Conservation (phyloP, 1,140 invertebrate species). For the Scaptomyza pallida region DNA sequence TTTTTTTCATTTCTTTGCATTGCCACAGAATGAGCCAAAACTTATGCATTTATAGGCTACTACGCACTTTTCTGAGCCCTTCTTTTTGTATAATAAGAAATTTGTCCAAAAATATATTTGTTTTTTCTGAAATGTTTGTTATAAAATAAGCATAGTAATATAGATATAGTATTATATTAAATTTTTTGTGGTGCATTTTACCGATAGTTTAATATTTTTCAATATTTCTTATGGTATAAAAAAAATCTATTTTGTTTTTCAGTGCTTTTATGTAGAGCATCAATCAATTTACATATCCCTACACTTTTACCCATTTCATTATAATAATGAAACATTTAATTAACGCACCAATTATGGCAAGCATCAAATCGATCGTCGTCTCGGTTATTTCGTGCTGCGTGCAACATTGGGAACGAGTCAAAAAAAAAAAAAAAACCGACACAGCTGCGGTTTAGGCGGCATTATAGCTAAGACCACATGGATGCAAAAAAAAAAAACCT, state of each 20-base stretch:
- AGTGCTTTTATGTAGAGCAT: slow-evolving; percentile 3
- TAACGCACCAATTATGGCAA: slow-evolving; percentile 67
- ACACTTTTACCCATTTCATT: slow-evolving; percentile 41
- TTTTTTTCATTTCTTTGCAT: slow-evolving; percentile 60
- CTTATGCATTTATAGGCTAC: slow-evolving; percentile 24
- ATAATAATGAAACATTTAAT: slow-evolving; percentile 67
- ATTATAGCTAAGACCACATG: slow-evolving; percentile 41
- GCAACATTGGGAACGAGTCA: slow-evolving; percentile 31
- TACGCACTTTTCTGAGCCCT: slow-evolving; percentile 33
- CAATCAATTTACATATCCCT: neutral
- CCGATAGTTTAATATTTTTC: no score
- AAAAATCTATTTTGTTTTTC: no score
- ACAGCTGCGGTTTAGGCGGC: slow-evolving; percentile 63
- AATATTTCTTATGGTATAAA: no score
- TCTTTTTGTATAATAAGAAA: neutral
- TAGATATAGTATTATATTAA: no score
- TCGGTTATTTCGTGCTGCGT: slow-evolving; percentile 39
- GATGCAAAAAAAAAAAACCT: no score
- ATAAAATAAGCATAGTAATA: no score
- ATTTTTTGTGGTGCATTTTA: no score
- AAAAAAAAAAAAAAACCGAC: slow-evolving; percentile 31
- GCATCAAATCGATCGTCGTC: slow-evolving; percentile 38
- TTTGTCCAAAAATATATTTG: no score
- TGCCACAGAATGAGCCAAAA: slow-evolving; percentile 62
- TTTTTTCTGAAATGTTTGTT: no score